phyloP scores from a whole-genome alignment of 2,797 vertebrate genomes.

The Alauda arvensis region DNA sequence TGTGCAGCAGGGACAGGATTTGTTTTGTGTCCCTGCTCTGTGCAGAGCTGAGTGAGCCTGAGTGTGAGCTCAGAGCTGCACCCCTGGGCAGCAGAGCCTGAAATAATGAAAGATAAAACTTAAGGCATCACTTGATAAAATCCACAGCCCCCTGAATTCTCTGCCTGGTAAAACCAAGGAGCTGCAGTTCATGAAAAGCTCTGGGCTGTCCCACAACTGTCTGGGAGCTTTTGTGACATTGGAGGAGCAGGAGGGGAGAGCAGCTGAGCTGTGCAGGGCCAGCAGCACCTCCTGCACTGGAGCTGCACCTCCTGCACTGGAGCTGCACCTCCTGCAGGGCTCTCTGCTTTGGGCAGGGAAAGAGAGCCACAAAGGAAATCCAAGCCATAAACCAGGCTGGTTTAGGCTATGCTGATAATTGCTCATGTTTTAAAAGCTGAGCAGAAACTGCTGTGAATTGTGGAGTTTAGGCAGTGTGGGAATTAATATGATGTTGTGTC shows the following conservation, averaged over 20 bases:
- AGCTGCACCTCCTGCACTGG: neutral
- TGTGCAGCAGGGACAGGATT: too few species aligned
- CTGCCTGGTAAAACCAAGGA: neutral
- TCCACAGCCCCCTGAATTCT: neutral
- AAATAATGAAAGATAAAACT: too few species aligned
- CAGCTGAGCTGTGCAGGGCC: neutral
- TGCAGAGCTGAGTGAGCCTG: too few species aligned
- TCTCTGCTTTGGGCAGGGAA: neutral
- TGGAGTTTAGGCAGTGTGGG: neutral
- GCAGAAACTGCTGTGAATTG: fast-evolving
- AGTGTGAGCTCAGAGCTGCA: too few species aligned
- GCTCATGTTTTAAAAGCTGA: neutral
- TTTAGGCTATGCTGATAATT: fast-evolving
- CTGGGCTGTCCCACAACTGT: neutral
- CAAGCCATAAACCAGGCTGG: neutral
- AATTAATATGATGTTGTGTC: neutral
- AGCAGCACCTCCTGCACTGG: neutral
- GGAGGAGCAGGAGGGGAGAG: neutral
- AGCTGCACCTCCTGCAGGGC: neutral
- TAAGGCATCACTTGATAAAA: neutral
- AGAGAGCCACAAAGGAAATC: neutral
- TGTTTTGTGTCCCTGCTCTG: too few species aligned
- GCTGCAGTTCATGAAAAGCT: neutral
- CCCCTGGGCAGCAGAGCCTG: too few species aligned
- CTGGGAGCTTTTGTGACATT: neutral